Evolutionary conservation across 2,797 vertebrate species (phyloP).

Genomic region (Ctenopoma kingsleyae): DNA sequence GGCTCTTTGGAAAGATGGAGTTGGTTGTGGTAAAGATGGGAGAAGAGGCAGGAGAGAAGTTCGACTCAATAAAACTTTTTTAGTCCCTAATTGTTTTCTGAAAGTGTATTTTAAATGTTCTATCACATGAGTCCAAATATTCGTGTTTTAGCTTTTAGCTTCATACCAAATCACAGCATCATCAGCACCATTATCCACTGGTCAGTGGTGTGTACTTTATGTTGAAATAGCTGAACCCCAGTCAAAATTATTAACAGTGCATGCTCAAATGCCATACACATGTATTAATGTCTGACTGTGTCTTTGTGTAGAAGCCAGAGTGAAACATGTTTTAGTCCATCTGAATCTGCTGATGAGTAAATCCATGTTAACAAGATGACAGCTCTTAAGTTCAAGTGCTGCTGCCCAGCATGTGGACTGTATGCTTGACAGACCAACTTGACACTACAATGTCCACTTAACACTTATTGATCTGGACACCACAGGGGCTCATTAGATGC

Average conservation of each 20-base stretch:
- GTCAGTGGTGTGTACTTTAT: background rate
- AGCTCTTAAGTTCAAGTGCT: conserved; percentile 68
- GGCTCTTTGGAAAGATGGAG: conserved; percentile 72
- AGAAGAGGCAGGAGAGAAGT: conserved; percentile 29
- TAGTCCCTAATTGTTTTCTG: conserved; percentile 22
- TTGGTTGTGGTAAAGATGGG: conserved; percentile 63
- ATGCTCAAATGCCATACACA: background rate
- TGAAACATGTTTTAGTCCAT: conserved; percentile 12
- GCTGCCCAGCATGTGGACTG: conserved; percentile 38
- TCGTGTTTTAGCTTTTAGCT: conserved; percentile 8
- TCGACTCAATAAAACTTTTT: conserved; percentile 39
- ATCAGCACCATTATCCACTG: conserved; percentile 4
- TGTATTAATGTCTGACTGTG: background rate
- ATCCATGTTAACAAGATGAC: conserved; percentile 77
- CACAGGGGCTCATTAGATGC: conserved; percentile 53
- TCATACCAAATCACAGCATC: conserved; percentile 13
- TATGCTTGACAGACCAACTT: conserved; percentile 58
- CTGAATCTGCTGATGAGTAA: conserved; percentile 59
- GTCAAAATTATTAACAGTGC: background rate
- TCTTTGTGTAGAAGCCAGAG: conserved; percentile 16
- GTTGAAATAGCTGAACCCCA: background rate
- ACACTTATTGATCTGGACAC: conserved; percentile 72
- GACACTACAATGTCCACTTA: conserved; percentile 69
- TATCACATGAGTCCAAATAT: conserved; percentile 3
- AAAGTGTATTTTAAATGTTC: conserved; percentile 22